Percentiles rank a stretch among this genome's conserved stretches.
These are phyloP conservation scores for Heliconius hortense DNA, from an alignment of 2,888 invertebrate genomes.

Conservation along the genomic window DNA sequence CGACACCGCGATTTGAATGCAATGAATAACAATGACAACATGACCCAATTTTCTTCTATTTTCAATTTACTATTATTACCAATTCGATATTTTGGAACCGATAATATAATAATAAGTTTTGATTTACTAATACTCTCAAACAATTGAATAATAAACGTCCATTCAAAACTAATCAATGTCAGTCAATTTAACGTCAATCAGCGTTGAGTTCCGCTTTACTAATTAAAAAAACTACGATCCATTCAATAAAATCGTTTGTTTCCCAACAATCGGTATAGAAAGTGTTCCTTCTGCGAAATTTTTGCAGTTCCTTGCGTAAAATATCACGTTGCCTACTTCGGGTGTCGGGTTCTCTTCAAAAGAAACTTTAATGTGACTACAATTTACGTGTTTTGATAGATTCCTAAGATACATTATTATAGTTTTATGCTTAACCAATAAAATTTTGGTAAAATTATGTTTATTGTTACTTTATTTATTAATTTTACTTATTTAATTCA, in stretches of 20 bases:
- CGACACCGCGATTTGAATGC: background rate
- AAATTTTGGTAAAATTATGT: background rate
- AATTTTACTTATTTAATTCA: background rate
- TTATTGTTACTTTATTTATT: background rate
- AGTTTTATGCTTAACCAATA: background rate
- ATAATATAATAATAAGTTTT: background rate
- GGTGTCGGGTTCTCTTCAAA: slow-evolving; percentile 59
- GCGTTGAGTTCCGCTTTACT: slow-evolving; percentile 29
- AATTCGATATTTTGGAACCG: background rate
- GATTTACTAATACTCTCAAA: background rate
- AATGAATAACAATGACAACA: background rate
- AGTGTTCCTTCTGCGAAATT: slow-evolving; percentile 71
- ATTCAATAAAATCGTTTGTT: slow-evolving; percentile 28
- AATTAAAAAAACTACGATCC: slow-evolving; percentile 43
- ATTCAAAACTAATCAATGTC: slow-evolving; percentile 28
- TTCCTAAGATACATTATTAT: background rate
- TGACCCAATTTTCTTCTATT: background rate
- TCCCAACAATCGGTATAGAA: slow-evolving; percentile 36
- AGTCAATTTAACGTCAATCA: slow-evolving; percentile 33
- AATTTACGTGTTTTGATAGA: background rate
- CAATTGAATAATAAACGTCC: slow-evolving; percentile 10
- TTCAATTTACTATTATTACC: background rate
- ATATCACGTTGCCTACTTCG: slow-evolving; percentile 63
- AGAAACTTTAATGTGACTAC: background rate
- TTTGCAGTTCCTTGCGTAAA: slow-evolving; percentile 58